These are phyloP conservation scores for Drosophila saltans DNA, from an alignment of 1,140 invertebrate species.

Conservation along the genomic window DNA sequence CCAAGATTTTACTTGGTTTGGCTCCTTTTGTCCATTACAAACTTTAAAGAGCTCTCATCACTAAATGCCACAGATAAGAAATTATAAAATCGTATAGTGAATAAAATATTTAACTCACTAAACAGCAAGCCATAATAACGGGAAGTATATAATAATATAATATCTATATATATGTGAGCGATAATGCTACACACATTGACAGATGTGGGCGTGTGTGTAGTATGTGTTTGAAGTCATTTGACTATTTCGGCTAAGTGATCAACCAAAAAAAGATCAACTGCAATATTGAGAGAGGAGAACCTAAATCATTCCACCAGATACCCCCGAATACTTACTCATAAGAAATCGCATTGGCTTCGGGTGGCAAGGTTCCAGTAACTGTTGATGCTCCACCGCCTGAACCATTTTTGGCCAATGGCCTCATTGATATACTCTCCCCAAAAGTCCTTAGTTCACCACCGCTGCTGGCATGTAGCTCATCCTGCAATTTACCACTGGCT, in stretches of 20 bases:
- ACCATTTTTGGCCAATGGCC: conserved; percentile 86
- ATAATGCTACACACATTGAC: neutral
- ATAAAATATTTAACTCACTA: conserved; percentile 70
- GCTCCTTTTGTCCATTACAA: conserved; percentile 81
- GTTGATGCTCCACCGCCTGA: conserved; percentile 41
- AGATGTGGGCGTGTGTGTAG: conserved; percentile 13
- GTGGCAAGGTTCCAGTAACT: conserved; percentile 57
- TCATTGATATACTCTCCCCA: conserved; percentile 90
- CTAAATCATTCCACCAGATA: neutral
- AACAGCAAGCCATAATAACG: conserved; percentile 74
- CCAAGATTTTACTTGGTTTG: conserved; percentile 46
- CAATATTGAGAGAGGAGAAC: conserved; percentile 15
- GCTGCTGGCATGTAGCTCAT: conserved; percentile 55
- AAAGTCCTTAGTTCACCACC: conserved; percentile 84
- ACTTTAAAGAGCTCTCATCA: conserved; percentile 67
- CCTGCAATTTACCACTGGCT: conserved; percentile 66
- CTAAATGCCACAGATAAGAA: conserved; percentile 68
- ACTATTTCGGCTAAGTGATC: conserved; percentile 32
- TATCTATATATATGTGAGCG: neutral
- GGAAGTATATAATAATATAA: conserved; percentile 51
- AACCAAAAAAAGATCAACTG: conserved; percentile 41
- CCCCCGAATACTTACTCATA: conserved; percentile 73
- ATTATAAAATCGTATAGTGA: conserved; percentile 40
- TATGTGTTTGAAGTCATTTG: conserved; percentile 2
- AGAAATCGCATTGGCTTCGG: conserved; percentile 73